Evolutionary conservation across 1,140 invertebrate genomes (phyloP), one percentile per base, ranked within the genome.

Genomic region (Drosophila nigrodunni): DNA sequence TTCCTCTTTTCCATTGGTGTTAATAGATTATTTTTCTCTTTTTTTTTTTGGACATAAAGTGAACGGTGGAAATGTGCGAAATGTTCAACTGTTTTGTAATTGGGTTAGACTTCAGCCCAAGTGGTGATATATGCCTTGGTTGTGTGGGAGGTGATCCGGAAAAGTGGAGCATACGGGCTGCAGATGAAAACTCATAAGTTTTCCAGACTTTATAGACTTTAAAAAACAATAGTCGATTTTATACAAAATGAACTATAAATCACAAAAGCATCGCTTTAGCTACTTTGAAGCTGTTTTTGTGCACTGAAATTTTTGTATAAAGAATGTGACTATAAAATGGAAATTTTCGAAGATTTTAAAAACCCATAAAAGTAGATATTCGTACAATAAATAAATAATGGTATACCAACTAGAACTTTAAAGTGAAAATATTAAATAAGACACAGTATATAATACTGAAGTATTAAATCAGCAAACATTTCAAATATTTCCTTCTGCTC

Each of bases 1-100:
- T 54, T 71, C 47, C 46, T 43, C 44, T 69, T 68, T 9, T 44
- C 44, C 46, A 55, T 37, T 39, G 37, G 52, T 52, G 61, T 60
- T 65, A 70, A 76, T 65, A 60, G 68, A 72, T 76, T 72, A 59
- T 25, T 64, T 64, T 43, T 52, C 25, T 30, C 25, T 30, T 1
- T 50, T 21, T 1, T 50, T 21, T 15, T 21, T 39, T 34, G 15
- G 43, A 13, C 37, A 30, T 50, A 54, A 59, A 55, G 57, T 60
- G 49, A 65, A 41, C 43, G 65, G 47, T 46, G 71, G 64, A 74
- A 74, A 61, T 74, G 71, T 74, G 71, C 71, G 49, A 74, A 74
- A 74, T 74, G 71, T 54, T 74, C 71, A 61, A 54, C 57, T 47
- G 49, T 41, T 46, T 68, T 60, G 57, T 71, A 74, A 74, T 74